Percentiles rank a stretch among this genome's conserved stretches.
Evolutionary conservation across 2,113 vertebrate species (phyloP).

Genomic region (Hemicordylus capensis): DNA sequence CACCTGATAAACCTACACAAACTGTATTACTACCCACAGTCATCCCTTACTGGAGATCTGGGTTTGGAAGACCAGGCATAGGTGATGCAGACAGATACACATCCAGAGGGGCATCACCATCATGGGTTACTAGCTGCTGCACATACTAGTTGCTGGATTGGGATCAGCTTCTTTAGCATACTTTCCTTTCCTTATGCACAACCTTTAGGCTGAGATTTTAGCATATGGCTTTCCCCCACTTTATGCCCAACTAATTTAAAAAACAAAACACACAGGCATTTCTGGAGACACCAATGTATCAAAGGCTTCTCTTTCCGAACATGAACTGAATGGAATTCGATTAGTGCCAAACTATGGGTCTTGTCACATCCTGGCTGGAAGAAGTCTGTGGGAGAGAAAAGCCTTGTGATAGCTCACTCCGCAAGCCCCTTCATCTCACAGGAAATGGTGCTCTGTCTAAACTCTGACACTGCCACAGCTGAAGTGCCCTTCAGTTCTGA

Average conservation of each 20-base stretch:
- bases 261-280: background rate
- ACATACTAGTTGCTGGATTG: background rate
- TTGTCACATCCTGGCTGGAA: background rate
- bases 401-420: background rate
- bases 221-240: no score
- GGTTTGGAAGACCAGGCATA: background rate
- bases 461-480: conserved; percentile 62
- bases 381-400: conserved; percentile 17
- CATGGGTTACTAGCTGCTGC: background rate
- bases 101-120: background rate
- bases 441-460: conserved; percentile 68
- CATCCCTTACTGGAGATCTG: background rate
- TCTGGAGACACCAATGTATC: background rate
- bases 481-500: conserved; percentile 69
- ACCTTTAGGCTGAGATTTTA: no score
- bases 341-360: conserved; percentile 3
- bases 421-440: conserved; percentile 48
- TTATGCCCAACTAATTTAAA: background rate
- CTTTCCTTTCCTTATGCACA: background rate
- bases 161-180: background rate
- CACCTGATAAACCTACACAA: background rate
- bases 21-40: background rate
- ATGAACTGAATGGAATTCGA: background rate
- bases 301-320: background rate
- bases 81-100: background rate